Evolutionary conservation across 2,888 invertebrate genomes (phyloP).

Genomic region (Lysandra coridon): DNA sequence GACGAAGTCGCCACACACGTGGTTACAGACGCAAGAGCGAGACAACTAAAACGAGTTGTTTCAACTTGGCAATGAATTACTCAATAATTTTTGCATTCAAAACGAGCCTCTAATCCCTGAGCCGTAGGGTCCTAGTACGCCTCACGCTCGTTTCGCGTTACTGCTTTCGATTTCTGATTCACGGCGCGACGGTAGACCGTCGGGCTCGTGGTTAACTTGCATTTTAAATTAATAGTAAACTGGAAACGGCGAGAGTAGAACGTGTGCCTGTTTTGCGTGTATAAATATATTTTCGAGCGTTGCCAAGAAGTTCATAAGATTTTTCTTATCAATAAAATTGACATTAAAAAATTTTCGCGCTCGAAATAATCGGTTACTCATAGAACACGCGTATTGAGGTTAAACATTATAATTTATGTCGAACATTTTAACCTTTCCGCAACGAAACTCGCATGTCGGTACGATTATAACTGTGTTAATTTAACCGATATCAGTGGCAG

Average conservation of each 20-base stretch:
- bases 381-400: neutral
- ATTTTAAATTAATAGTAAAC: slow-evolving; percentile 64
- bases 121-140: slow-evolving; percentile 35
- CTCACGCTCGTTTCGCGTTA: slow-evolving; percentile 45
- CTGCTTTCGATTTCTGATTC: slow-evolving; percentile 51
- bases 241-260: slow-evolving; percentile 56
- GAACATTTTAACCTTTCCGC: slow-evolving; percentile 62
- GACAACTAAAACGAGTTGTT: slow-evolving; percentile 66
- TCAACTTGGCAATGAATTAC: slow-evolving; percentile 75
- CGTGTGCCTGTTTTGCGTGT: slow-evolving; percentile 52
- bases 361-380: slow-evolving; percentile 21
- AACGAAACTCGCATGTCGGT: neutral
- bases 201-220: slow-evolving; percentile 62
- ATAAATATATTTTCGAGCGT: slow-evolving; percentile 53
- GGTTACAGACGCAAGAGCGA: slow-evolving; percentile 56
- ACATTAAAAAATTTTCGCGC: slow-evolving; percentile 34
- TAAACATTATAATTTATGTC: slow-evolving; percentile 44
- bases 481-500: slow-evolving; percentile 57
- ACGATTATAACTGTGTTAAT: slow-evolving; percentile 30
- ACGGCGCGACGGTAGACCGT: slow-evolving; percentile 58
- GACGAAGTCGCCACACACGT: slow-evolving; percentile 57
- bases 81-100: slow-evolving; percentile 36
- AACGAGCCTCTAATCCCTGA: slow-evolving; percentile 44
- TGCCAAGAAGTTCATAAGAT: slow-evolving; percentile 41
- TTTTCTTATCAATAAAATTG: slow-evolving; percentile 31